Evolutionary conservation across 30 jellyfish, hydroid and myxozoan species (phyloP).

Genomic region (Cassiopea xamachana): DNA sequence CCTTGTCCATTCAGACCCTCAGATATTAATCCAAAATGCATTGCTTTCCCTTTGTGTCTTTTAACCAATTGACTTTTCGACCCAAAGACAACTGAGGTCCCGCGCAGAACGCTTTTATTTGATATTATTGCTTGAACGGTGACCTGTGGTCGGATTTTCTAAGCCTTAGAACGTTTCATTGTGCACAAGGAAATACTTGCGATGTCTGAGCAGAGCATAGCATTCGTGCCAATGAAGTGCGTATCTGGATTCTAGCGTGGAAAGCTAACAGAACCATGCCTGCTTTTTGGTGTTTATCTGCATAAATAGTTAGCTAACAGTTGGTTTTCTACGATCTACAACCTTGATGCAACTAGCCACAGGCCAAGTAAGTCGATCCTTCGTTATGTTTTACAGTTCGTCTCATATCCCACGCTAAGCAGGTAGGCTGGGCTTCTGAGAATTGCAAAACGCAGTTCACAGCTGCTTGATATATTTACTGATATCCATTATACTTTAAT

Average conservation of each 20-base stretch:
- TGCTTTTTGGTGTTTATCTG: neutral
- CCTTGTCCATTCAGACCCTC: constrained; percentile 3
- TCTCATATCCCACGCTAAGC: neutral
- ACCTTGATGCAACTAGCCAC: neutral
- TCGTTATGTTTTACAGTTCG: neutral
- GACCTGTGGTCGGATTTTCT: constrained; percentile 33
- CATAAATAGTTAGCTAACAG: neutral
- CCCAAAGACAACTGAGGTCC: neutral
- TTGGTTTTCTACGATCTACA: neutral
- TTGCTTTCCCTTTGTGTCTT: neutral
- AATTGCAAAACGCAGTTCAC: neutral
- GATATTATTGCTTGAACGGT: constrained; percentile 23
- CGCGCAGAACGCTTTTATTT: neutral
- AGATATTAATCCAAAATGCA: constrained; percentile 11
- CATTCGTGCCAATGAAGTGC: neutral
- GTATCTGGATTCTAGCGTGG: neutral
- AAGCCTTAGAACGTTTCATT: constrained; percentile 7
- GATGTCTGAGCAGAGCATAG: constrained; percentile 13
- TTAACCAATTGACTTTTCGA: constrained; percentile 13
- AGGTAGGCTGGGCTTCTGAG: neutral
- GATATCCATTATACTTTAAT: neutral
- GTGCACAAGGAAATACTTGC: constrained; percentile 11
- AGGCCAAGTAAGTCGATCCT: neutral
- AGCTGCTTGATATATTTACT: neutral
- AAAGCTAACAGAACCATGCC: neutral